phyloP scores from a whole-genome alignment of 2,797 vertebrate genomes.

The Anomalospiza imberbis region DNA sequence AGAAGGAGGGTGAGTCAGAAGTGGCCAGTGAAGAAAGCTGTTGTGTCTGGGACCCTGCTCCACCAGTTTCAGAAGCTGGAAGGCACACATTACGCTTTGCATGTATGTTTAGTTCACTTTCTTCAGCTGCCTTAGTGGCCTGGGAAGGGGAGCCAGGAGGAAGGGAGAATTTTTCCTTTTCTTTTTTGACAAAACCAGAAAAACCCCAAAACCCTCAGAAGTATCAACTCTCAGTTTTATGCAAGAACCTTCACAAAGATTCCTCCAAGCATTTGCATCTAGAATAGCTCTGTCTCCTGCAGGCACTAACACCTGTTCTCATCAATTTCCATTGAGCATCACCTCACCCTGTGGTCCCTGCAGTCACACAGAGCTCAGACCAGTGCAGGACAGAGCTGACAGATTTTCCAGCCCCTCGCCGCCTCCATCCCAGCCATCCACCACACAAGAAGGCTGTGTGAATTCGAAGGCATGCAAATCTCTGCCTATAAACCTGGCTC shows the following conservation, averaged over 20 bases:
- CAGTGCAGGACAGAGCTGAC: background rate
- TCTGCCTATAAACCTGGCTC: background rate
- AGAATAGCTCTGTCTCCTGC: background rate
- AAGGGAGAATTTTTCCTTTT: background rate
- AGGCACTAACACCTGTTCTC: background rate
- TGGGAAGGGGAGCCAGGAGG: background rate
- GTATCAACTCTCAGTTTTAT: background rate
- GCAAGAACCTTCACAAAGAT: background rate
- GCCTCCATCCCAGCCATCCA: background rate
- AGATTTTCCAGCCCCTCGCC: background rate
- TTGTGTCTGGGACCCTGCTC: background rate
- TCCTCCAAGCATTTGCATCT: background rate
- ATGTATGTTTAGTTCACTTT: background rate
- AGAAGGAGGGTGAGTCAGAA: slow-evolving; percentile 37
- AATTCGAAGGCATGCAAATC: background rate
- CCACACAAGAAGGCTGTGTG: background rate
- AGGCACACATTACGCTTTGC: background rate
- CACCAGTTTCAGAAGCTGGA: background rate
- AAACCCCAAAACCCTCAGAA: background rate
- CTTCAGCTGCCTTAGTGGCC: background rate
- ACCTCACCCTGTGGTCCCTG: background rate
- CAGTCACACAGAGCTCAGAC: background rate
- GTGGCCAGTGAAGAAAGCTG: background rate
- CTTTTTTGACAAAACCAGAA: background rate
- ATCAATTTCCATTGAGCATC: background rate